Evolutionary conservation across 2,888 invertebrate species (phyloP), one percentile per base, ranked within the genome.

Genomic region (Ecdyonurus torrentis): DNA sequence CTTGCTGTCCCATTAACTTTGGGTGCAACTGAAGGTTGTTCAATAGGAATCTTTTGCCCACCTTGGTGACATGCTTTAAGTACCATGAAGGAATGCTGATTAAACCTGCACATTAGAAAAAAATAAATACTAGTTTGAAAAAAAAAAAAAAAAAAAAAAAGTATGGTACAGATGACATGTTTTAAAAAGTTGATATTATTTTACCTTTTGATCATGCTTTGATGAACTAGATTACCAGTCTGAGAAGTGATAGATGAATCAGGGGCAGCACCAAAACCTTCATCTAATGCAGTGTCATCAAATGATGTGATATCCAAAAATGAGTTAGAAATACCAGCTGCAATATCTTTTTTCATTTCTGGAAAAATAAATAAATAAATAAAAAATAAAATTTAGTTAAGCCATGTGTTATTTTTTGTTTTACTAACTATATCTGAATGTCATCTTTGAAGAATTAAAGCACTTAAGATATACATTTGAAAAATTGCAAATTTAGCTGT

Each of bases 81-180:
- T 67, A 94, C 94, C 93, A 95, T 95, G 70, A 95, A 94, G 67
- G 96, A 96, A 78, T 97, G 96, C 77, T 97, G 95, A 79, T 97
- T 97, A 74, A 97, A 97, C 68, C 92, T 74, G 66, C 23, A 68
- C 66, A n/a, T n/a, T n/a, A n/a, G n/a, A n/a, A n/a, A n/a, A 63
- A 55, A 62, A 52, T 63, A 61, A 55, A 24, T 50, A 53, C 7
- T 2, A 18, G 15, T 23, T 7, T 19, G 2, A 61, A 63, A 24
- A 61, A 52, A 61, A 60, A 7, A 25, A 1, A 61, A 10, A 59
- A 50, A 22, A 20, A 52, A 18, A 25, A 15, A 1, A 37, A 62
- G 37, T 22, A 19, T 5, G 20, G 15, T 7, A 63, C n/a, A 22
- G 20, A 15, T 22, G 7, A n/a, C n/a, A n/a, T 20, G n/a, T 59